Evolutionary conservation across 2,888 invertebrate species (phyloP).

Genomic region (Cheilosia vernalis): DNA sequence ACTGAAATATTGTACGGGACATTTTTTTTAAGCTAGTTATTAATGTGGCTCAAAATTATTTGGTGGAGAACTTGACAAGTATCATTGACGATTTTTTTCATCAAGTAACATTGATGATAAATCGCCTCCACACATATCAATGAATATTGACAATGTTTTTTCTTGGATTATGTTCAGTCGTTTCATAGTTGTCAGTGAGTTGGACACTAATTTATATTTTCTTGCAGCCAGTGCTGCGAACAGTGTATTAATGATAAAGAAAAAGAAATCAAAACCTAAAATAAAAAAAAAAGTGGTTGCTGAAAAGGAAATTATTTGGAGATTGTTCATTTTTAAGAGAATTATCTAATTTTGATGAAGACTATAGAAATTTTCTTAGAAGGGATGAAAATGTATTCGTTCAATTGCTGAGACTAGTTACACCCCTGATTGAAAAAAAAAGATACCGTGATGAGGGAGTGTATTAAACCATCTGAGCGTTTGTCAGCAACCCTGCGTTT

Average conservation of each 20-base stretch:
- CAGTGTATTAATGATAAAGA: conserved; percentile 9
- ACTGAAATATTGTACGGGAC: too few relatives aligned
- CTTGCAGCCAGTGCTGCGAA: too few relatives aligned
- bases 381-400: conserved; percentile 33
- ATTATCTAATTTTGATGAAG: conserved; percentile 31
- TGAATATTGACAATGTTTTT: too few relatives aligned
- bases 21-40: too few relatives aligned
- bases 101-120: too few relatives aligned
- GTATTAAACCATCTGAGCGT: conserved; percentile 57
- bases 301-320: conserved; percentile 27
- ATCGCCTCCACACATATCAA: too few relatives aligned
- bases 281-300: conserved; percentile 26
- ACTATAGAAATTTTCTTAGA: conserved; percentile 48
- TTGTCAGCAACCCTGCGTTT: conserved; percentile 60
- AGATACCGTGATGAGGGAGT: conserved; percentile 55
- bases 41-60: too few relatives aligned
- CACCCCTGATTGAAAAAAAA: conserved; percentile 57
- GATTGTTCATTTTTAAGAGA: conserved; percentile 28
- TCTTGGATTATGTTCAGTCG: not conserved
- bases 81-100: too few relatives aligned
- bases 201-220: not conserved
- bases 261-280: conserved; percentile 28
- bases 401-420: conserved; percentile 34
- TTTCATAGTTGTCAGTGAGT: not conserved
- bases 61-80: too few relatives aligned